These are phyloP conservation scores for Lamprologus ornatipinnis DNA, from an alignment of 2,113 vertebrate species.

Conservation along the genomic window DNA sequence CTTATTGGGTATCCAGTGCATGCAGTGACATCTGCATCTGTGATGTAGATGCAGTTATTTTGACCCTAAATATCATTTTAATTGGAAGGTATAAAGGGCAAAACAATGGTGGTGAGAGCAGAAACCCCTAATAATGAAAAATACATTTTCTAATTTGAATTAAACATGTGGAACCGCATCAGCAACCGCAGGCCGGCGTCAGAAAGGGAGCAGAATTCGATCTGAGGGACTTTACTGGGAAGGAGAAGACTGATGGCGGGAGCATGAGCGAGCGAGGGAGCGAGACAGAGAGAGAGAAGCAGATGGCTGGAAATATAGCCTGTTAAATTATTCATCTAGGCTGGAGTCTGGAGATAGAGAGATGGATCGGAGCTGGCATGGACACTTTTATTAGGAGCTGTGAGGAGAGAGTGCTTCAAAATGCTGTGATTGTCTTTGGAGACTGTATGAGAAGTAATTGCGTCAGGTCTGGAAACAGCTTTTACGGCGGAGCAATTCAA, in stretches of 20 bases:
- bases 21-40: background rate
- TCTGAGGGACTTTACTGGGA: constrained; percentile 2
- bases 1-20: background rate
- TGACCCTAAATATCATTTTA: background rate
- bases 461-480: constrained; percentile 19
- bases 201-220: background rate
- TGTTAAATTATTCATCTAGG: constrained; percentile 68
- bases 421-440: constrained; percentile 46
- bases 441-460: constrained; percentile 41
- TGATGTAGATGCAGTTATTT: background rate
- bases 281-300: constrained; percentile 18
- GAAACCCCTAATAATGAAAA: background rate
- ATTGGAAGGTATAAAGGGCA: background rate
- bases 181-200: background rate
- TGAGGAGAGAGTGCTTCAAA: constrained; percentile 38
- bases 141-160: background rate
- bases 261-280: background rate
- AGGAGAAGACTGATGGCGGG: constrained; percentile 8
- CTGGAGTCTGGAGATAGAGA: constrained; percentile 60
- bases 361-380: constrained; percentile 56
- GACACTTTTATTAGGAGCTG: constrained; percentile 57
- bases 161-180: background rate
- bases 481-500: background rate
- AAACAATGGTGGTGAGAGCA: background rate
- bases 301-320: constrained; percentile 67